Conservation (phyloP, 2,797 vertebrate species). For the Hippocampus kuda region DNA sequence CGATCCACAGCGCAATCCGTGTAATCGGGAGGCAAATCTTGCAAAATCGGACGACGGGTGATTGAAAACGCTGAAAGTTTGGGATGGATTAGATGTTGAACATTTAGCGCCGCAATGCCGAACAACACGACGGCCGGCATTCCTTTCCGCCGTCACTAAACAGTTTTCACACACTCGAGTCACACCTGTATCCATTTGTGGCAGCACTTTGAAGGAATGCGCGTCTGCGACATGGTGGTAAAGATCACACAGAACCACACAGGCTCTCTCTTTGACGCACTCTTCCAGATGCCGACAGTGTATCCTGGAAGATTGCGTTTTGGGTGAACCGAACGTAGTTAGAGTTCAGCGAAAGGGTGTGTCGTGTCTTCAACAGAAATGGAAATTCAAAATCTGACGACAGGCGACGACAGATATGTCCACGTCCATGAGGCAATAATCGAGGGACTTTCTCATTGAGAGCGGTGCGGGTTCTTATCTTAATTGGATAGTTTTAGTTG, state of each 20-base stretch:
- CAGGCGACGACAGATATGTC: not conserved
- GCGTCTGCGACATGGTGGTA: not conserved
- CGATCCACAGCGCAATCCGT: not conserved
- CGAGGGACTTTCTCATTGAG: not conserved
- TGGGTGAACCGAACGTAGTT: not conserved
- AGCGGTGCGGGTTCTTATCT: not conserved
- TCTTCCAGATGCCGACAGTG: not conserved
- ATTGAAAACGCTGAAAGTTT: slow-evolving; percentile 14
- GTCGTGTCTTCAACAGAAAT: not conserved
- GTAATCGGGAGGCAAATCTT: not conserved
- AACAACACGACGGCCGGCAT: slow-evolving; percentile 37
- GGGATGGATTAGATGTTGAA: slow-evolving; percentile 11
- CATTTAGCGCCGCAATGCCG: slow-evolving; percentile 29
- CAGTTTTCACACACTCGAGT: slow-evolving; percentile 27
- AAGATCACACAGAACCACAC: not conserved
- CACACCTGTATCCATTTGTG: slow-evolving; percentile 14
- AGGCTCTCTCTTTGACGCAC: not conserved
- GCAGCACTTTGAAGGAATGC: slow-evolving; percentile 1
- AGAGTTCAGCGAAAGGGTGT: not conserved
- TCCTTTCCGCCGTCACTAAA: slow-evolving; percentile 24
- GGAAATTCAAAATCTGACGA: not conserved
- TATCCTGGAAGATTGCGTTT: not conserved
- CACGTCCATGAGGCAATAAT: not conserved
- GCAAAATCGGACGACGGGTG: too few relatives aligned
- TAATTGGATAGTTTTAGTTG: not conserved